phyloP scores from a whole-genome alignment of 2,888 invertebrate genomes.

The Drosophila monieri region DNA sequence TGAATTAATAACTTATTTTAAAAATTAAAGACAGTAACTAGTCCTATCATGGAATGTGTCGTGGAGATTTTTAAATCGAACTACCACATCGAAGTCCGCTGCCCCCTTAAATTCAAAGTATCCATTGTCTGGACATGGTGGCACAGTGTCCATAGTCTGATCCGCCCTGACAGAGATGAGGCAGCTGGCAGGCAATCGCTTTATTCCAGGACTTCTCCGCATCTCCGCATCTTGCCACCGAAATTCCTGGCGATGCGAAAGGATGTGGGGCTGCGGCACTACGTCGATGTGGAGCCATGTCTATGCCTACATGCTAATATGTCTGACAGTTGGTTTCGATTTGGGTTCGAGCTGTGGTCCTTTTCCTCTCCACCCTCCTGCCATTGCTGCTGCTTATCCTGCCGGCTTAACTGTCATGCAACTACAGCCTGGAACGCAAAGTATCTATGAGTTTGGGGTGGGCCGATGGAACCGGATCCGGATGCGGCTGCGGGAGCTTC shows the following conservation, averaged over 20 bases:
- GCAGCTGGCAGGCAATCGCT: conserved; percentile 36
- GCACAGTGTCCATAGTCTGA: conserved; percentile 24
- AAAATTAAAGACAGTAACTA: neutral
- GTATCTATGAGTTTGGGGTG: conserved; percentile 64
- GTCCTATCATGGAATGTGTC: neutral
- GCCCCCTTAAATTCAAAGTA: neutral
- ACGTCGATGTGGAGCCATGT: conserved; percentile 50
- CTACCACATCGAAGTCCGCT: too few species aligned
- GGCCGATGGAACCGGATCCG: conserved; percentile 39
- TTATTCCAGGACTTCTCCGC: conserved; percentile 30
- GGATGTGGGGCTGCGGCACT: conserved; percentile 5
- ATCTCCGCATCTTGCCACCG: conserved; percentile 15
- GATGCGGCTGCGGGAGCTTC: conserved; percentile 40
- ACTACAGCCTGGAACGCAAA: conserved; percentile 63
- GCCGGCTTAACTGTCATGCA: conserved; percentile 76
- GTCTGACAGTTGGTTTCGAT: conserved; percentile 75
- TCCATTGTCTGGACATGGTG: neutral
- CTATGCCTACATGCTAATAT: conserved; percentile 74
- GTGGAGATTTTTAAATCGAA: neutral
- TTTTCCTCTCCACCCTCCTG: neutral
- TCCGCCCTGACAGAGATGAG: conserved; percentile 26
- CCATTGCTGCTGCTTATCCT: conserved; percentile 60
- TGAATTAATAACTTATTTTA: neutral
- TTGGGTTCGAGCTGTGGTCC: conserved; percentile 32
- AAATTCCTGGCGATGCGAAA: conserved; percentile 26